Base-by-base conservation (phyloP, 92 coral and sea anemone species). In the Porites cylindrica region DNA sequence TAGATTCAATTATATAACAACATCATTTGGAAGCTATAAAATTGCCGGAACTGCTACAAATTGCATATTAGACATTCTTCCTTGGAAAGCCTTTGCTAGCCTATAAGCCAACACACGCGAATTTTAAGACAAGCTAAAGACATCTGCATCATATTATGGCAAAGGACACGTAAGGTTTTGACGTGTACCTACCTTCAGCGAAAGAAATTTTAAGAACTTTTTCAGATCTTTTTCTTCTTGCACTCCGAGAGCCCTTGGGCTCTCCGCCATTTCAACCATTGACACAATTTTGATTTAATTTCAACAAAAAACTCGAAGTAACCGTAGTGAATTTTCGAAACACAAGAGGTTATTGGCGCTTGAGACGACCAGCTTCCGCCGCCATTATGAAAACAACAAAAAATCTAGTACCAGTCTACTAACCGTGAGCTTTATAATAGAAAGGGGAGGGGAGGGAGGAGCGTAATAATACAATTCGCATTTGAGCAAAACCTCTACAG, bases 181-280 rank as follows among this genome's bases (percentile, higher is more conserved):
- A 72, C 70, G 47, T 32, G n/a, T 16, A 14, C 66, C 8, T 93
- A 97, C 99, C 99, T 97, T 97, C 79, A 91, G 78, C 9, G 97
- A 90, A 81, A 97, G 86, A 88, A 91, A 97, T 94, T 97, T 97
- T 85, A 95, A 84, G 82, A 95, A 97, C 88, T 93, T 97, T 78
- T 97, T 93, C 63, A 97, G 91, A 82, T 97, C 99, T 85, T 86
- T 89, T 70, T 91, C 85, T 70, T 97, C 99, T 62, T 97, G 98
- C 20, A 85, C 88, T 14, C 87, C 92, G 52, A 93, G 67, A 60
- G 78, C 43, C 51, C 92, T 82, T 65, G 43, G 66, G 1, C 56
- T 51, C 66, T 90, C 90, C 32, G 93, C 96, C 98, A 96, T 96
- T 65, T 81, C 82, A 26, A 77, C 67, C 82, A 70, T 76, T 38